These are phyloP conservation scores for Gasterosteus nipponicus DNA, from an alignment of 2,113 vertebrate species.

Conservation along the genomic window DNA sequence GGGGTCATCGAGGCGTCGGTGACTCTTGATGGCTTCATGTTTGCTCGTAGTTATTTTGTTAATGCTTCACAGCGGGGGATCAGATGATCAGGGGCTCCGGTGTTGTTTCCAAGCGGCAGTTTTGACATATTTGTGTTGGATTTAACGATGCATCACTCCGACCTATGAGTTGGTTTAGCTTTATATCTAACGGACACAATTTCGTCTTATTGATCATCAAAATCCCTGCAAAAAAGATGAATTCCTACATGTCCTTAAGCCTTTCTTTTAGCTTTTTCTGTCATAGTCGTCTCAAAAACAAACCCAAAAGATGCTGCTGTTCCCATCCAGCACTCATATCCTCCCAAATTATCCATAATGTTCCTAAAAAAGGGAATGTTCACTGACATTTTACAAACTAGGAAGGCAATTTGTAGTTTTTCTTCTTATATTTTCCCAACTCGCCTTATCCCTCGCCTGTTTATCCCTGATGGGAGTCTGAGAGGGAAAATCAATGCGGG, in stretches of 20 bases:
- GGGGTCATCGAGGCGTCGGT: conserved; percentile 15
- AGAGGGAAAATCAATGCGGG: conserved; percentile 63
- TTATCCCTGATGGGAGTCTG: conserved; percentile 15
- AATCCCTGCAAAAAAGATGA: background rate
- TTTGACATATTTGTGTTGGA: background rate
- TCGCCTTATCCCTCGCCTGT: background rate
- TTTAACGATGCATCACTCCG: background rate
- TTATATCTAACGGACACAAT: background rate
- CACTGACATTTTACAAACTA: background rate
- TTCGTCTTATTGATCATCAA: background rate
- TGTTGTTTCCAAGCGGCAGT: conserved; percentile 5
- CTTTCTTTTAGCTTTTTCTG: background rate
- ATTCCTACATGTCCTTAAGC: background rate
- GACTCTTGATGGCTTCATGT: conserved; percentile 35
- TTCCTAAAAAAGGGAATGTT: background rate
- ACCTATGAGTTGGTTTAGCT: background rate
- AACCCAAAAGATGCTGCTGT: background rate
- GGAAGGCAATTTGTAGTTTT: background rate
- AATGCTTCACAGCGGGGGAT: too few relatives aligned
- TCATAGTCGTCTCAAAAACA: background rate
- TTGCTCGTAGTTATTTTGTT: too few relatives aligned
- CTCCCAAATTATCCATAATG: background rate
- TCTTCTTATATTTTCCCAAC: background rate
- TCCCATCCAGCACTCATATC: background rate
- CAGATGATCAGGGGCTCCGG: background rate